Percentiles rank a stretch among this genome's conserved stretches.
phyloP scores from a whole-genome alignment of 2,113 vertebrate genomes.

The Corythoichthys intestinalis region DNA sequence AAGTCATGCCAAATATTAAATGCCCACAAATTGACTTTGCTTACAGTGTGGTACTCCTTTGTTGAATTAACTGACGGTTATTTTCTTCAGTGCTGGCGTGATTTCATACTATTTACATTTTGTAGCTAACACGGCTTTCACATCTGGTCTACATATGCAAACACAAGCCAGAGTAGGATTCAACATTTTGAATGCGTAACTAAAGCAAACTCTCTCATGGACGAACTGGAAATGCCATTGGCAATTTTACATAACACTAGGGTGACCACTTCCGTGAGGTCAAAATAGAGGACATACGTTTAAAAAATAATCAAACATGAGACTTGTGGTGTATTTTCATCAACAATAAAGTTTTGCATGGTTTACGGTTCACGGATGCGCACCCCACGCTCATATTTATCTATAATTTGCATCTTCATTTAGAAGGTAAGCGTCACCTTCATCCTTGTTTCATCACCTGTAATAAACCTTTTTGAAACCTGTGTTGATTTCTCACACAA shows the following conservation, averaged over 20 bases:
- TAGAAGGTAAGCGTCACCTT: too few species aligned
- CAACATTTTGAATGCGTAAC: background rate
- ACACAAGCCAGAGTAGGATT: background rate
- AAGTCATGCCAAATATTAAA: background rate
- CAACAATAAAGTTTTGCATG: too few species aligned
- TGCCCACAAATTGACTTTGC: background rate
- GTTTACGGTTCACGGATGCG: too few species aligned
- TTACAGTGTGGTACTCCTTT: background rate
- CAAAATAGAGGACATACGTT: too few species aligned
- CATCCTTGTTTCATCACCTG: too few species aligned
- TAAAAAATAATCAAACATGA: too few species aligned
- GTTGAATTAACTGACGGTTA: background rate
- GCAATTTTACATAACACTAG: conserved; percentile 1
- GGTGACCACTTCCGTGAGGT: background rate
- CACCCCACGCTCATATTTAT: too few species aligned
- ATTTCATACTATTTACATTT: background rate
- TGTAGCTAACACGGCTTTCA: background rate
- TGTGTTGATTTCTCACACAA: too few species aligned
- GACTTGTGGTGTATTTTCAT: too few species aligned
- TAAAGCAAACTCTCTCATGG: background rate
- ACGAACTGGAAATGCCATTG: background rate
- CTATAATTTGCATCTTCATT: too few species aligned
- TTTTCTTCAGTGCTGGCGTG: background rate
- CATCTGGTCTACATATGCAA: background rate
- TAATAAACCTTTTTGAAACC: too few species aligned